Conservation (phyloP, 2,113 vertebrate species). For the Lepidothrix coronata region DNA sequence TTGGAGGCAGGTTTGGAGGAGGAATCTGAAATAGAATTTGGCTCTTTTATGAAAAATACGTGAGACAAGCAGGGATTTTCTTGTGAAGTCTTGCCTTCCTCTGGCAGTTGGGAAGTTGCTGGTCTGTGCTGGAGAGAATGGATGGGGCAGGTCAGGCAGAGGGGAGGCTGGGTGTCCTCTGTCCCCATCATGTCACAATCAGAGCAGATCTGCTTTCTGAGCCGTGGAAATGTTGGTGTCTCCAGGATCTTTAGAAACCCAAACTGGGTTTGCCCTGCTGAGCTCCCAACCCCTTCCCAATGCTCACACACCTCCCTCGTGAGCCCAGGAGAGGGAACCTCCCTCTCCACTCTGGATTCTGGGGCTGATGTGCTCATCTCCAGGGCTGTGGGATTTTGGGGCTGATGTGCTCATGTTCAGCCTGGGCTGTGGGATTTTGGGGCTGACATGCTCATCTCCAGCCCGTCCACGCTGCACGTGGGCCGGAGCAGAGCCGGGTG, state of each 20-base stretch:
- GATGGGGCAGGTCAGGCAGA: background rate
- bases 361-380: no score
- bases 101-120: background rate
- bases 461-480: rapidly evolving
- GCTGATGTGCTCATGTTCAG: no score
- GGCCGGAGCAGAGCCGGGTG: background rate
- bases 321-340: background rate
- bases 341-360: background rate
- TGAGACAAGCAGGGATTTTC: background rate
- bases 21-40: background rate
- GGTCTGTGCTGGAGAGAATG: background rate
- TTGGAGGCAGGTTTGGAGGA: background rate
- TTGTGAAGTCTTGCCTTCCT: background rate
- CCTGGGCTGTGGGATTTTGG: background rate
- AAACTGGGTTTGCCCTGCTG: background rate
- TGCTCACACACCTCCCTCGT: rapidly evolving
- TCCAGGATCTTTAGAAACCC: background rate
- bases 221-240: background rate
- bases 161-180: background rate
- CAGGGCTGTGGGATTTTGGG: no score
- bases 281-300: background rate
- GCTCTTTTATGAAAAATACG: background rate
- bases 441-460: background rate
- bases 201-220: background rate
- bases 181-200: rapidly evolving